phyloP scores from a whole-genome alignment of 2,113 vertebrate genomes.

The Oryzias woworae region DNA sequence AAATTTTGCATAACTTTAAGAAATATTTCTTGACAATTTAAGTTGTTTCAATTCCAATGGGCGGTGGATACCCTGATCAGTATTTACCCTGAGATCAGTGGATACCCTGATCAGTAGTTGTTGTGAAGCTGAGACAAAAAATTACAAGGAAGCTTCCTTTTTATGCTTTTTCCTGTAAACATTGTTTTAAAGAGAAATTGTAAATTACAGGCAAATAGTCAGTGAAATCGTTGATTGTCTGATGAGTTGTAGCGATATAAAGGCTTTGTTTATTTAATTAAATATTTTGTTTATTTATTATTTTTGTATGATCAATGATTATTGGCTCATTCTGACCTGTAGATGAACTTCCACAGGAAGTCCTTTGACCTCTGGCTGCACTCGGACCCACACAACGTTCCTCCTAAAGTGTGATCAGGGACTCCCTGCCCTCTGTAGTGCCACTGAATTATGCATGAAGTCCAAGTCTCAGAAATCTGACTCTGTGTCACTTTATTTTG shows the following conservation, averaged over 20 bases:
- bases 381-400: background rate
- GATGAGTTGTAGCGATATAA: background rate
- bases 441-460: constrained; percentile 55
- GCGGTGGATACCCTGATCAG: too few species aligned
- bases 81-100: too few species aligned
- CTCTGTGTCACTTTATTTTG: constrained; percentile 43
- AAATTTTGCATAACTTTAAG: too few species aligned
- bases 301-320: background rate
- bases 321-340: background rate
- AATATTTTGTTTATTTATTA: too few species aligned
- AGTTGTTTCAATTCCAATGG: too few species aligned
- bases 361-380: constrained; percentile 12
- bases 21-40: too few species aligned
- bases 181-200: too few species aligned
- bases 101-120: too few species aligned
- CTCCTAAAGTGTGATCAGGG: background rate
- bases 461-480: constrained; percentile 31
- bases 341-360: constrained; percentile 20
- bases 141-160: too few species aligned
- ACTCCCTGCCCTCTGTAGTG: constrained; percentile 12
- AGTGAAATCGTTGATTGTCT: background rate
- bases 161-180: too few species aligned
- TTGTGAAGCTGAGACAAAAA: too few species aligned
- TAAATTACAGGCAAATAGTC: constrained; percentile 18
- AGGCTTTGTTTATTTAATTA: too few species aligned